phyloP scores from a whole-genome alignment of 2,888 invertebrate genomes.

The Tinea trinotella region DNA sequence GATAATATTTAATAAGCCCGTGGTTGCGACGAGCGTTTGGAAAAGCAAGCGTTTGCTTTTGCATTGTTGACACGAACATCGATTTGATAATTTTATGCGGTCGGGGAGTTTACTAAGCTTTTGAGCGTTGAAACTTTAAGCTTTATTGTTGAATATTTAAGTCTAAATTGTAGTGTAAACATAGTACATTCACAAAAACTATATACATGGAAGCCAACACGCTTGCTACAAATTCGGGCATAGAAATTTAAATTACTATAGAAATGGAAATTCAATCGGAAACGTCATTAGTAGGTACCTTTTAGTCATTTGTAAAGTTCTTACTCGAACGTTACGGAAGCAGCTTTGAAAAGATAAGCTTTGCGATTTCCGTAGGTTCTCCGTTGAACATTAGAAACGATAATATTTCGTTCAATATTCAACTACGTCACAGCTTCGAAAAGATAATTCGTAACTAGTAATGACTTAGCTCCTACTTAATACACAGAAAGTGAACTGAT shows the following conservation, averaged over 20 bases:
- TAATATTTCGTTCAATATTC: constrained; percentile 6
- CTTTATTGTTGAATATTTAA: neutral
- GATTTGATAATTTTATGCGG: constrained; percentile 8
- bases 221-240: neutral
- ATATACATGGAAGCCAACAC: neutral
- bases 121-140: neutral
- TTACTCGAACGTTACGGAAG: neutral
- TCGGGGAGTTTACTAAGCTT: neutral
- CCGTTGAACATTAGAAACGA: neutral
- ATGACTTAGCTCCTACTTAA: no score
- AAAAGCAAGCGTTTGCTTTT: neutral
- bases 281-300: constrained; percentile 13
- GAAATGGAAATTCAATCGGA: neutral
- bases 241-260: neutral
- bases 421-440: neutral
- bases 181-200: neutral
- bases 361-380: neutral
- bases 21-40: neutral
- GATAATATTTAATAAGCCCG: constrained; percentile 9
- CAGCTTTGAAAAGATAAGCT: neutral
- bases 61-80: constrained; percentile 7
- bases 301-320: neutral
- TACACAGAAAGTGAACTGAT: no score
- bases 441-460: neutral
- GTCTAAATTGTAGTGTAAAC: neutral